Conservation (phyloP, 2,888 invertebrate species). For the Tinea semifulvella region DNA sequence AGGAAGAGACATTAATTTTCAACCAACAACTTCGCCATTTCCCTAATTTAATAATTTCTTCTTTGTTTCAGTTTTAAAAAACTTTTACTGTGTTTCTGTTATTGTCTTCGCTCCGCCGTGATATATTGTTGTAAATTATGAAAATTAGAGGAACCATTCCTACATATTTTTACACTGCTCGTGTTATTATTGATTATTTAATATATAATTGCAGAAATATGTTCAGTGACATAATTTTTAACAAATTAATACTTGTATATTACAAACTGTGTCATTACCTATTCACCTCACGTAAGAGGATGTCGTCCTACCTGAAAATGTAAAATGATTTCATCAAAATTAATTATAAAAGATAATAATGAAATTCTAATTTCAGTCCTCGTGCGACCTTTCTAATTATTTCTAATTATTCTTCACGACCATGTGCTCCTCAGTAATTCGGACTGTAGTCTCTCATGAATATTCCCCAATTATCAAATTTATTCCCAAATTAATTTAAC, state of each 20-base stretch:
- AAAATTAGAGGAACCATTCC: too few species aligned
- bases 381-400: conserved; percentile 8
- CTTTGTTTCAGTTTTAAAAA: not conserved
- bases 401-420: conserved; percentile 16
- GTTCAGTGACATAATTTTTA: too few species aligned
- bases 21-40: conserved; percentile 10
- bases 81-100: not conserved
- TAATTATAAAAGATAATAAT: conserved; percentile 17
- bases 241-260: not conserved
- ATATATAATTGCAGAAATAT: too few species aligned
- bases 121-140: too few species aligned
- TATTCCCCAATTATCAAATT: conserved; percentile 19
- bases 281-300: not conserved
- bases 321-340: conserved; percentile 7
- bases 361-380: conserved; percentile 11
- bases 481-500: conserved; percentile 18
- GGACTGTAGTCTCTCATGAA: conserved; percentile 17
- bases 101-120: conserved; percentile 1
- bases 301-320: not conserved
- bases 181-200: too few species aligned
- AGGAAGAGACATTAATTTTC: conserved; percentile 11
- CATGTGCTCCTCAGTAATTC: conserved; percentile 17
- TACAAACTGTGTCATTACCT: not conserved
- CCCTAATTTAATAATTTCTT: conserved; percentile 12
- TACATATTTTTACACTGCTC: too few species aligned